Evolutionary conservation across 2,797 vertebrate species (phyloP), one percentile per base, ranked within the genome.

Genomic region (Naso thynnoides): DNA sequence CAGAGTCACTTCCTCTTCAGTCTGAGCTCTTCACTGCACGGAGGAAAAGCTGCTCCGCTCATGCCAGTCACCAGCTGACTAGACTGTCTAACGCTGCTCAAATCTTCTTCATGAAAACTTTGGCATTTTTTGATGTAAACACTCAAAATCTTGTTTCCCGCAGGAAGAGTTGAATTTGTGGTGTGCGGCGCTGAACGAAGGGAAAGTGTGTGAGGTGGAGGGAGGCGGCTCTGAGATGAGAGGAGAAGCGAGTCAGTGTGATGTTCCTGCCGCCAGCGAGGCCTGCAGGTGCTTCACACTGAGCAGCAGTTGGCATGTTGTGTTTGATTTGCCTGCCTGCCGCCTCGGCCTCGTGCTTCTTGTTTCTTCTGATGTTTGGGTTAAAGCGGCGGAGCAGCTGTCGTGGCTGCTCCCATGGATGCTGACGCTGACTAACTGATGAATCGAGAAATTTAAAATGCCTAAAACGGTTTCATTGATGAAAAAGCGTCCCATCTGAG

Each of bases 311-410:
- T 8, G 42, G 33, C 39, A 0, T 38, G 58, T 63, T 54, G 48
- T 21, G 74, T 82, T 83, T 76, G 77, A 81, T 76, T 79, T 13
- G 62, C 29, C 57, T 8, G 58, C 61, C 42, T 49, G 58, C 26
- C 33, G 26, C 54, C 5, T 14, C 44, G 2, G 61, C 54, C 68
- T 54, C 7, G 18, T 18, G 55, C 0, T 31, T 24, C 47, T 36
- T n/a, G 70, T 76, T 73, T 44, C 66, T 60, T 71, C 48, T 76
- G 73, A 82, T 76, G 79, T 82, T 72, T 50, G 78, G 67, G 81
- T 76, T 70, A 41, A 78, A 68, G 10, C 3, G 19, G 21, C 1
- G 23, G 57, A 76, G 75, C 59, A 31, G 65, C 72, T 73, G 63
- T 74, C 56, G 29, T 1, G 42, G 57, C 50, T 54, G 62, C 65